Evolutionary conservation across 2,797 vertebrate genomes (phyloP), one percentile per base, ranked within the genome.

Genomic region (Falco biarmicus): DNA sequence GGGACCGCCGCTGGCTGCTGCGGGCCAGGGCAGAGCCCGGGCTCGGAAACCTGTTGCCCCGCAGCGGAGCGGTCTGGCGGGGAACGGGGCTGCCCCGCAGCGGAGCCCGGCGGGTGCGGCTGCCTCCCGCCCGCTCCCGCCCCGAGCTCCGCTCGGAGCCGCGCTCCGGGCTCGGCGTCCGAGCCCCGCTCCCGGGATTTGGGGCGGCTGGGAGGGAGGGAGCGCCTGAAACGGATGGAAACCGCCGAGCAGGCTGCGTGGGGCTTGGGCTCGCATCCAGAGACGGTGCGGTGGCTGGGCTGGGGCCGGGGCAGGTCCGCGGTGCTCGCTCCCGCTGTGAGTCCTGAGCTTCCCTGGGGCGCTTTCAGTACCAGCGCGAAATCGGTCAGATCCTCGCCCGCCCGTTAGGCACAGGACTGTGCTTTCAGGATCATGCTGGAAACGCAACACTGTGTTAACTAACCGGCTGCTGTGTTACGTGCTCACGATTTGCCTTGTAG

Each of bases 1-100:
- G 6, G 17, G 7, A 20, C 10, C 51, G 41, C 39, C 0, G 43
- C 45, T 39, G 16, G 26, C 51, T 4, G 1, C 45, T 4, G 32
- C 6, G n/a, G 25, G 79, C 21, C 20, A 9, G 37, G 6, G 17
- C 60, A 10, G 54, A 7, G 86, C 34, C 12, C 1, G 0, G 24
- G 21, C 39, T 64, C 11, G 48, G 56, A 25, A 37, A 92, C 93
- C 86, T 95, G 93, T 96, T 93, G 92, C 79, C 43, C 34, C 16
- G 0, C 43, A 3, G 6, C 13, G 9, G 31, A 22, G 70, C 1
- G 7, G 10, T 8, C 31, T 1, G 51, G 43, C 43, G 43, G 43
- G 43, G n/a, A 37, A 45, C 60, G 7, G 82, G 21, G 56, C 9
- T 14, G 21, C 9, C 54, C 28, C 10, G n/a, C 26, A 5, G 45